A percentile compares a stretch with the other conserved stretches of the same genome.
phyloP scores from a whole-genome alignment of 2,888 invertebrate genomes.

The Tenthredo notha region DNA sequence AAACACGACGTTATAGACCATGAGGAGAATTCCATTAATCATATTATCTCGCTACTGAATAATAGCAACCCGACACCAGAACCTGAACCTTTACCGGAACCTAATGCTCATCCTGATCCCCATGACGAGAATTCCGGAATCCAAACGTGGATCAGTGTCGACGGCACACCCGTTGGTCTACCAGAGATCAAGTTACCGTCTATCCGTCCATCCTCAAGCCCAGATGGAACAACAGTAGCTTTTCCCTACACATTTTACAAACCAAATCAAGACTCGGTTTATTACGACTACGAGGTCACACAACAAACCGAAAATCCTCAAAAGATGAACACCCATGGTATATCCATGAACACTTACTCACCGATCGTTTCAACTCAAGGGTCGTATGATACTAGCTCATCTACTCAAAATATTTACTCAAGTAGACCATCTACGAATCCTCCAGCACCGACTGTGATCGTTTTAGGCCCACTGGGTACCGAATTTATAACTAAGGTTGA shows the following conservation, averaged over 20 bases:
- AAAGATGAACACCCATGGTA: constrained; percentile 51
- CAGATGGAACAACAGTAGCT: constrained; percentile 62
- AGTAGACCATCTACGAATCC: constrained; percentile 75
- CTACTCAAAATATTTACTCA: constrained; percentile 65
- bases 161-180: constrained; percentile 74
- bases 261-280: constrained; percentile 68
- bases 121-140: constrained; percentile 75
- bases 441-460: constrained; percentile 83
- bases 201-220: constrained; percentile 55
- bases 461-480: constrained; percentile 79
- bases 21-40: constrained; percentile 78
- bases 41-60: constrained; percentile 78
- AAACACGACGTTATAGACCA: constrained; percentile 71
- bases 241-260: constrained; percentile 72
- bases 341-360: constrained; percentile 56
- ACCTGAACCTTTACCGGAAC: constrained; percentile 36
- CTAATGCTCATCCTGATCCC: constrained; percentile 69
- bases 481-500: constrained; percentile 72
- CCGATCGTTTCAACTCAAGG: constrained; percentile 68
- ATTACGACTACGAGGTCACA: constrained; percentile 71
- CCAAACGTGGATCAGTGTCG: constrained; percentile 73
- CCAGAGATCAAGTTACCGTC: constrained; percentile 65
- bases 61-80: constrained; percentile 70
- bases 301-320: constrained; percentile 61
- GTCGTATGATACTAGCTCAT: constrained; percentile 64